Evolutionary conservation across 2,113 vertebrate genomes (phyloP).

Genomic region (Osmerus eperlanus): DNA sequence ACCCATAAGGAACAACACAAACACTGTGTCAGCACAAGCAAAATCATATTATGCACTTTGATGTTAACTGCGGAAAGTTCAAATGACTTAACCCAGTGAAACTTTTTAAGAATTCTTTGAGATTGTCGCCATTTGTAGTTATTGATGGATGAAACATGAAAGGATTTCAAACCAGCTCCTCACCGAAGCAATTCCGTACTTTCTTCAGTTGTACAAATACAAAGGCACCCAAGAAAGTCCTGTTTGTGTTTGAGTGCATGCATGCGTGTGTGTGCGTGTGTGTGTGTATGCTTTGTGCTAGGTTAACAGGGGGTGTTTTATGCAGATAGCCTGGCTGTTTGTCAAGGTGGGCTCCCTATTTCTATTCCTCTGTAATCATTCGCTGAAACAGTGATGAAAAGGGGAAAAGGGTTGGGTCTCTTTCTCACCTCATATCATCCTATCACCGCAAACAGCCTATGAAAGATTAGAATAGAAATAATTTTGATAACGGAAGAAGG

Average conservation of each 20-base stretch:
- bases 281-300: neutral
- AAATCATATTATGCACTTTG: neutral
- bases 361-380: neutral
- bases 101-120: neutral
- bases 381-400: neutral
- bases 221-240: neutral
- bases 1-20: neutral
- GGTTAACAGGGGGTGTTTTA: neutral
- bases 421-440: no score
- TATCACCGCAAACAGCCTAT: no score
- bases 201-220: neutral
- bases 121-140: neutral
- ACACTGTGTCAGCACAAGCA: neutral
- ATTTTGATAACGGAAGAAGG: neutral
- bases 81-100: neutral
- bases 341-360: neutral
- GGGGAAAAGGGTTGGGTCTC: neutral
- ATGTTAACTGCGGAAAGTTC: neutral
- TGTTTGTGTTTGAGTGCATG: neutral
- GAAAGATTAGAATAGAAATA: neutral
- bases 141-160: neutral
- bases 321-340: neutral
- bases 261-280: neutral
- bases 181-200: constrained; percentile 4
- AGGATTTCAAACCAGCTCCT: neutral